phyloP scores from a whole-genome alignment of 2,113 vertebrate species.

The Fulica atra region DNA sequence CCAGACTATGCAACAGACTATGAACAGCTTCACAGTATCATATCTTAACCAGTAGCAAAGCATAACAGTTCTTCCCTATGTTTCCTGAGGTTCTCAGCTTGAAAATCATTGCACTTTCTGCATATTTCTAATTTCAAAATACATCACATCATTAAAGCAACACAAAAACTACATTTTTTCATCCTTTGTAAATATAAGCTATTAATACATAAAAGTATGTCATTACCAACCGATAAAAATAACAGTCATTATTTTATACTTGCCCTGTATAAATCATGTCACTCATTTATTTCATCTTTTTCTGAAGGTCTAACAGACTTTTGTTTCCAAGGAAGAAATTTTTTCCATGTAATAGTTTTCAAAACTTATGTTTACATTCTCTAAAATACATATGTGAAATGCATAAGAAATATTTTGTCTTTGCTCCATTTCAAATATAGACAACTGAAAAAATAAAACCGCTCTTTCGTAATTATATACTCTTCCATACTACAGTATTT shows the following conservation, averaged over 20 bases:
- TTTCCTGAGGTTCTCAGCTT: neutral
- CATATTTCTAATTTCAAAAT: neutral
- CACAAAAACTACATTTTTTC: neutral
- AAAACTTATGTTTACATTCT: neutral
- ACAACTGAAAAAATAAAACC: neutral
- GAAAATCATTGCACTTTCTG: neutral
- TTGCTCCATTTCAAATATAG: neutral
- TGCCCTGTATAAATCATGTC: neutral
- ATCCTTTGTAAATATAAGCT: neutral
- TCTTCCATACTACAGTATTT: neutral
- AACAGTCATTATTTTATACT: neutral
- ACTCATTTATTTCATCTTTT: neutral
- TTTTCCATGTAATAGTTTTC: neutral
- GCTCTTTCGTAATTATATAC: neutral
- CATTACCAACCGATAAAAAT: neutral
- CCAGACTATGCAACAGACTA: neutral
- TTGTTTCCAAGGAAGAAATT: neutral
- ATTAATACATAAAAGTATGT: too few relatives aligned
- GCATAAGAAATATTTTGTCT: neutral
- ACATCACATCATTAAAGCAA: neutral
- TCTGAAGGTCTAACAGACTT: neutral
- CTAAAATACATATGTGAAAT: neutral
- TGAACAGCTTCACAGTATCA: neutral
- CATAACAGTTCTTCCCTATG: neutral
- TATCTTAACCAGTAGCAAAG: neutral